Base-by-base conservation (phyloP, 2,888 invertebrate genomes). In the Siphonodentalium dalli region DNA sequence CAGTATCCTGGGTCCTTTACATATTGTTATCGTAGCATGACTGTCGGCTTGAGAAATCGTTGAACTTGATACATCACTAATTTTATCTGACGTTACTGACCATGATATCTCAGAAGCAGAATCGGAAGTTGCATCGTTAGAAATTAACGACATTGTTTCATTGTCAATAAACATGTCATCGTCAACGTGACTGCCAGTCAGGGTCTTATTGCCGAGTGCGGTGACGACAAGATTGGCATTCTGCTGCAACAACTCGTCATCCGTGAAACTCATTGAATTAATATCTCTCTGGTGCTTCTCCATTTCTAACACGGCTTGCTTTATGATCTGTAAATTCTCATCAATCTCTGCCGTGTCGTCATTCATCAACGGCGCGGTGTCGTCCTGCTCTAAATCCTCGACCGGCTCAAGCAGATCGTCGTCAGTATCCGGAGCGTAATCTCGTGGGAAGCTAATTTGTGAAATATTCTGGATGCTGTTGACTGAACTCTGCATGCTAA, bases 91-190 rank as follows among this genome's bases (percentile, higher is more conserved):
- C n/a, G 62, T 68, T 9, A 61, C 60, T 1, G 77, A 76, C 71
- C 73, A 71, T 8, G 75, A 74, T 0, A 69, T 67, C 64, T 63
- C 78, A 54, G 78, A 77, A 15, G 72, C 72, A 0, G 67, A 84
- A 74, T 89, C 88, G 21, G 88, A 87, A 66, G 89, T 88, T 48
- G 89, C 89, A 55, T 89, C 89, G 68, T 88, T 88, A 46, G 89
- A 88, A 1, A 89, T 88, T 35, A 88, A 77, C 72, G 89, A 90
- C 60, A 90, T 72, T 0, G 87, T 87, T 74, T 88, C 87, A 65
- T 86, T 85, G 61, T 87, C 87, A 48, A 84, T 74, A 54, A 80
- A 77, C 47, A 87, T 85, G 51, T 85, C 84, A 31, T 84, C 83
- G 33, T 82, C 80, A n/a, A 80, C 77, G 27, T 74, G 75, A 58